These are phyloP conservation scores for Pachyramphus minor DNA, from an alignment of 2,113 vertebrate species.

Conservation along the genomic window DNA sequence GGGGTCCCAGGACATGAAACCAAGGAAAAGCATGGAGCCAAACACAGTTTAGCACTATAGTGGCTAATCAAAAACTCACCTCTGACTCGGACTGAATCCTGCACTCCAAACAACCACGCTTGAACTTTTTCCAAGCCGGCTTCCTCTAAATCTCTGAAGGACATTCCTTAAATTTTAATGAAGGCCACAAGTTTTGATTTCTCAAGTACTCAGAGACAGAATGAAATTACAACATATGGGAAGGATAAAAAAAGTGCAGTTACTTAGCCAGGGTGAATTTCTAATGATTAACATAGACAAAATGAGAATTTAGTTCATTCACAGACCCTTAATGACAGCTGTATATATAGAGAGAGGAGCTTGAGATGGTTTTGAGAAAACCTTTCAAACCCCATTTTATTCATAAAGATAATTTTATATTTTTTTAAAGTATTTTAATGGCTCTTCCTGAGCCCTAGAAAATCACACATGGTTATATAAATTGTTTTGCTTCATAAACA, in stretches of 20 bases:
- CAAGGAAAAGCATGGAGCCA: background rate
- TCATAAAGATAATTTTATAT: background rate
- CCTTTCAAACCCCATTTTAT: background rate
- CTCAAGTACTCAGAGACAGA: constrained; percentile 32
- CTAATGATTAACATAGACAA: background rate
- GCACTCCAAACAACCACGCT: background rate
- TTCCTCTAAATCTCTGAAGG: constrained; percentile 35
- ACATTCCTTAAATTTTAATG: constrained; percentile 60
- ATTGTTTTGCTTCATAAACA: background rate
- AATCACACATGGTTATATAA: background rate
- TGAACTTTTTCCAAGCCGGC: constrained; percentile 41
- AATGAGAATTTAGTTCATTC: background rate
- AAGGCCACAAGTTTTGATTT: constrained; percentile 52
- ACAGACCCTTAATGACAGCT: background rate
- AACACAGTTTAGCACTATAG: background rate
- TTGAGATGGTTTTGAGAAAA: background rate
- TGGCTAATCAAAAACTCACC: constrained; percentile 13
- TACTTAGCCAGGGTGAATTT: background rate
- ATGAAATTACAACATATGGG: constrained; percentile 17
- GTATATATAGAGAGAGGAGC: background rate
- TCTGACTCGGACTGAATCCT: background rate
- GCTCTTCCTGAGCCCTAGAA: background rate
- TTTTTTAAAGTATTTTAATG: background rate
- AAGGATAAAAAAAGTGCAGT: constrained; percentile 4
- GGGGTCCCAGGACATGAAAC: background rate